Evolutionary conservation across 2,797 vertebrate genomes (phyloP), one percentile per base, ranked within the genome.

Genomic region (Selene dorsalis): DNA sequence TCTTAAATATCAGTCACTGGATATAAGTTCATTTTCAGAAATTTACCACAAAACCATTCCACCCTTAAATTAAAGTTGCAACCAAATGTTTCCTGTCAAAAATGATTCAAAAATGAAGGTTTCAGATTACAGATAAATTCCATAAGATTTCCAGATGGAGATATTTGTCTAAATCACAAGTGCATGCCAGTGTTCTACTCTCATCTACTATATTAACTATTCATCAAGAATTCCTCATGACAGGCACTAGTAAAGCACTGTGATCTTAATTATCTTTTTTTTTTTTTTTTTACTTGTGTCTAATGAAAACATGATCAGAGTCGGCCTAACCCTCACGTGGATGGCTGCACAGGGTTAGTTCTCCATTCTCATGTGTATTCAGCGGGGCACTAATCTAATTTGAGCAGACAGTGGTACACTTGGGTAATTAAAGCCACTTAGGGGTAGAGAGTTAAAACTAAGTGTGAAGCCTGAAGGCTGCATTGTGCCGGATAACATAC

Each of bases 391-490:
- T 41, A 64, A 59, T 76, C 41, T 87, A 72, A 86, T 85, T 75
- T 35, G 67, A 82, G 45, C 79, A 80, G 80, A 86, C 77, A 72
- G 72, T 73, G 73, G 56, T 86, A 83, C 83, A 80, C 72, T 82
- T 70, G 61, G 66, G 81, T 79, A 85, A 91, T 93, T 87, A 88
- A 79, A 83, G 30, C 69, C 75, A 83, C 73, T 82, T 56, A 75
- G 17, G 59, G 72, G 55, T 32, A 69, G 52, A 67, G 53, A 45
- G 70, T 82, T 69, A 61, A 85, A 84, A 79, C 75, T 32, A 28
- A 78, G 39, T n/a, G 3, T 28, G 39, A 67, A 48, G 48, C 81
- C 84, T 69, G 62, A 39, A 83, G 77, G 68, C 73, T 32, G 28
- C 28, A 16, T 69, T 84, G 70, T 84, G 74, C 75, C 73, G 48